Base-by-base conservation (phyloP, 2,888 invertebrate species). In the Euphydryas editha region DNA sequence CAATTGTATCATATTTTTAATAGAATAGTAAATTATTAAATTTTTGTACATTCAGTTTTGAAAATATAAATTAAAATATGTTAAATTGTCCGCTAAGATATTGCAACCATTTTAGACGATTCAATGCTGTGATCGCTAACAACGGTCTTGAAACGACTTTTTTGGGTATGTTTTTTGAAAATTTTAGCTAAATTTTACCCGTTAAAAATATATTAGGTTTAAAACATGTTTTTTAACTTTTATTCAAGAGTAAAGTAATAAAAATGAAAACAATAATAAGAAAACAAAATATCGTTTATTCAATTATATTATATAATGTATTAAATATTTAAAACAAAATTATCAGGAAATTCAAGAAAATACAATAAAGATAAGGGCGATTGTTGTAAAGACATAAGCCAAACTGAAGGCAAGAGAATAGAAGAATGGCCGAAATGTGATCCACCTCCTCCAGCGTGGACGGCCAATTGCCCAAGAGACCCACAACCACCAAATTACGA, bases 401-500 rank as follows among this genome's bases (percentile, higher is more conserved):
- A 90, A 73, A 78, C 83, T 0, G 74, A 81, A 18, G 88, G 86
- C 15, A 85, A 79, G 69, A 76, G 71, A 15, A 80, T 90, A 4
- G 86, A 86, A 68, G 75, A 79, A 0, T 91, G 92, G 90, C 88
- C 92, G 0, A 87, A 84, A 68, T 4, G 69, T 5, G 71, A 77
- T 3, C 81, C 81, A 4, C 76, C 78, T 0, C 80, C 84, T 11
- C 78, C 76, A 0, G 73, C 79, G 13, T 90, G 90, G 89, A 84
- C 85, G 5, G 60, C 68, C 54, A 80, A 85, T 37, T 90, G 88
- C 61, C 82, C 86, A 1, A 67, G 66, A 0, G 86, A 83, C 0
- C 81, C 86, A 0, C 88, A 88, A 70, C 90, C 91, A 0, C 76
- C 81, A 7, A 90, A 86, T 76, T 86, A 88, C 67, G 92, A 92